Evolutionary conservation across 1,140 invertebrate genomes (phyloP).

Genomic region (Metopolophium dirhodum): DNA sequence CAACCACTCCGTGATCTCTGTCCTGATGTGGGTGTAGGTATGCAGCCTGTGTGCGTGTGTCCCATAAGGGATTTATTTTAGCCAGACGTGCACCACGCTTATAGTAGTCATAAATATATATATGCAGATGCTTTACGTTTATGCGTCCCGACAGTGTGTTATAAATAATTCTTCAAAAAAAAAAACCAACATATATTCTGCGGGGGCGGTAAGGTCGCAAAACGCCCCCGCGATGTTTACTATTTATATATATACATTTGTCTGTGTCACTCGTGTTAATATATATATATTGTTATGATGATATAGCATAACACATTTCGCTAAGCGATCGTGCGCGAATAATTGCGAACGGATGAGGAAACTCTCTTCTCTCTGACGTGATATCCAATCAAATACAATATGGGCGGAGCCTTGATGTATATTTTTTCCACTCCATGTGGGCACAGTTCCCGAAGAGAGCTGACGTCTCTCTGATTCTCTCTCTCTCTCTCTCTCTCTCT

Average conservation of each 20-base stretch:
- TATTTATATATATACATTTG: neutral
- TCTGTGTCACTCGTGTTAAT: neutral
- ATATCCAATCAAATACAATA: neutral
- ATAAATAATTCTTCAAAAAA: neutral
- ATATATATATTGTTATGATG: neutral
- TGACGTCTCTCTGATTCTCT: too few relatives aligned
- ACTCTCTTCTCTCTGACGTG: neutral
- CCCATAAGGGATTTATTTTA: conserved; percentile 14
- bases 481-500: too few relatives aligned
- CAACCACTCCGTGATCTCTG: neutral
- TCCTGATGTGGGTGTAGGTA: neutral
- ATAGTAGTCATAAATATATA: too few relatives aligned
- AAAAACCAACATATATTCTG: neutral
- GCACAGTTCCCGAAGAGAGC: neutral
- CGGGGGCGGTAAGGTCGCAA: neutral
- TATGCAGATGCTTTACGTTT: neutral
- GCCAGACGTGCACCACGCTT: neutral
- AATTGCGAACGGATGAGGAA: neutral
- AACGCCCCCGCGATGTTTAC: neutral
- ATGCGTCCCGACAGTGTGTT: neutral
- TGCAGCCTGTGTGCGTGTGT: neutral
- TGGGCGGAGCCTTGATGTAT: neutral
- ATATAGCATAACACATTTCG: neutral
- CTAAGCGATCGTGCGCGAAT: neutral
- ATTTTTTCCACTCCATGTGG: neutral